Percentiles rank a stretch among this genome's conserved stretches.
These are phyloP conservation scores for Mus pahari DNA, from an alignment of 2,113 vertebrate genomes.

Conservation along the genomic window DNA sequence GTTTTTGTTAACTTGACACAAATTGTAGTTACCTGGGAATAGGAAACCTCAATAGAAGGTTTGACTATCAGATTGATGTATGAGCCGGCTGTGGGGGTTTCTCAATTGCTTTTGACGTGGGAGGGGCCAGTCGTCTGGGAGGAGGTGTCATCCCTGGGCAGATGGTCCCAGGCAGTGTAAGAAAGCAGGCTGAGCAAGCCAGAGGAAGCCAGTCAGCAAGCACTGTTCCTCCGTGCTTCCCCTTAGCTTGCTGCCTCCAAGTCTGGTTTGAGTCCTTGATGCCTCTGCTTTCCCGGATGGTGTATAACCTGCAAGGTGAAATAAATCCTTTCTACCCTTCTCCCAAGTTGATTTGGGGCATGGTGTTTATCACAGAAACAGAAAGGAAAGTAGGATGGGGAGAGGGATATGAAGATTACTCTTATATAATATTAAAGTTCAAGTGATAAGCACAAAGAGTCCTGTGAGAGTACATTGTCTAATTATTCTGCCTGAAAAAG, in stretches of 20 bases:
- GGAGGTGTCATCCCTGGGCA: background rate
- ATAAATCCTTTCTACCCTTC: background rate
- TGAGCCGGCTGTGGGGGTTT: background rate
- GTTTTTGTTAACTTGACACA: background rate
- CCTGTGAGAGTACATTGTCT: background rate
- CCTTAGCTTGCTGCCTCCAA: background rate
- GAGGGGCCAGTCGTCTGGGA: background rate
- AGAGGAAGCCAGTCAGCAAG: background rate
- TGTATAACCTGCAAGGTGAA: background rate
- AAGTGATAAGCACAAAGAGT: background rate
- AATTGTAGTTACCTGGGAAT: background rate
- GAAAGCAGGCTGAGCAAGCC: background rate
- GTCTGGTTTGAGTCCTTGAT: background rate
- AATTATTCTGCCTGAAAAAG: background rate
- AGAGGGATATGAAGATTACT: background rate
- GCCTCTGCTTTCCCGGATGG: background rate
- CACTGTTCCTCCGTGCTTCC: background rate
- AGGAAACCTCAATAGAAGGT: background rate
- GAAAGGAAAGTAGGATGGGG: too few relatives aligned
- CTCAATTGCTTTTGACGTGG: background rate
- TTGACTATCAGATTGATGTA: background rate
- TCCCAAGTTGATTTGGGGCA: background rate
- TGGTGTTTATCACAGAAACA: background rate
- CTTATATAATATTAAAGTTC: background rate
- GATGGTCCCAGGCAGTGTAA: background rate